A percentile compares a stretch with the other conserved stretches of the same genome.
Conservation (phyloP, 1,140 invertebrate genomes). For the Dysdera silvatica region DNA sequence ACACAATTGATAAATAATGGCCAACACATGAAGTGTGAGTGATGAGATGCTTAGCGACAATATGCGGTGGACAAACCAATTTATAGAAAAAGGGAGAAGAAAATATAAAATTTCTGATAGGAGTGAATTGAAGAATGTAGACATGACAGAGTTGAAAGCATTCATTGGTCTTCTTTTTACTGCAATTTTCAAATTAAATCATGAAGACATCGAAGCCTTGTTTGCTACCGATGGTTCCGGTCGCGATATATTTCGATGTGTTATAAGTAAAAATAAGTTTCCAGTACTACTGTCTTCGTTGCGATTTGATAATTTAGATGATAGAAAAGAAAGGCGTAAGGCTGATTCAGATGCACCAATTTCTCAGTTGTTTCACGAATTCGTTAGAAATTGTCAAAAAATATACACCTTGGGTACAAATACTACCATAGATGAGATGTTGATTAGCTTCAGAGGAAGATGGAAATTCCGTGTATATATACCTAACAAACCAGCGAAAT, state of each 20-base stretch:
- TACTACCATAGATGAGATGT: constrained; percentile 30
- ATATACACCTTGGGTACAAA: constrained; percentile 2
- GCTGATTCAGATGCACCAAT: constrained; percentile 16
- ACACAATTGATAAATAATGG: too few species aligned
- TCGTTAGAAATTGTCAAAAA: constrained; percentile 23
- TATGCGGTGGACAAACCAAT: background rate
- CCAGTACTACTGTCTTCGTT: background rate
- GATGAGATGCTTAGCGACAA: too few species aligned
- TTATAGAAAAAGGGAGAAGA: constrained; percentile 3
- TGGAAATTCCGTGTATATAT: constrained; percentile 29
- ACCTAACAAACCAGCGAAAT: constrained; percentile 32
- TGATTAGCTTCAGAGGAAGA: constrained; percentile 28
- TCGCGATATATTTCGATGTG: background rate
- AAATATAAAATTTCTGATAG: background rate
- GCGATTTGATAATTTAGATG: background rate
- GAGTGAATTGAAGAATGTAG: background rate
- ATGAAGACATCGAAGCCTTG: background rate
- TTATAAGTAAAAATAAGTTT: background rate
- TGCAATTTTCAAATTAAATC: constrained; percentile 1
- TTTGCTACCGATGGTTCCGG: constrained; percentile 1
- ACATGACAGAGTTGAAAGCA: background rate
- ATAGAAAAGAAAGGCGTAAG: background rate
- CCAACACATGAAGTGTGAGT: too few species aligned
- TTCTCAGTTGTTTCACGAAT: constrained; percentile 26
- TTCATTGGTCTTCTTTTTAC: background rate